Evolutionary conservation across 2,113 vertebrate species (phyloP).

Genomic region (Phalacrocorax carbo): DNA sequence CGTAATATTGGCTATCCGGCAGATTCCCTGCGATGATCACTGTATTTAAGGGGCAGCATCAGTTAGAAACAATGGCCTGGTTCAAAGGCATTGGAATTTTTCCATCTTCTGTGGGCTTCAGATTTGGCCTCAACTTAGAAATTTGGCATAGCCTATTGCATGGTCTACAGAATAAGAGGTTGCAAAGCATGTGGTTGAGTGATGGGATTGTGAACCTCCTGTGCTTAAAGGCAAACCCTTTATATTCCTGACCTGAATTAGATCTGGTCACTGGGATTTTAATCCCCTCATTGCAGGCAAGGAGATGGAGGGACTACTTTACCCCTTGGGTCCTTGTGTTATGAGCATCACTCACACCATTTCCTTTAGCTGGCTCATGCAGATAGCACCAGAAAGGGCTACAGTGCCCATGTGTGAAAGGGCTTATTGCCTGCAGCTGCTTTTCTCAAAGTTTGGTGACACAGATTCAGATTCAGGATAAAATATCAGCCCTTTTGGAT

Average conservation of each 20-base stretch:
- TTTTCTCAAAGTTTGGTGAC: not conserved
- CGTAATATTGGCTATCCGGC: not conserved
- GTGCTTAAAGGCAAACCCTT: not conserved
- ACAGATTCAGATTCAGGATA: not conserved
- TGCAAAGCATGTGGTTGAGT: not conserved
- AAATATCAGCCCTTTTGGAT: not conserved
- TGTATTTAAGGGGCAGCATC: not conserved
- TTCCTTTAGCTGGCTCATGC: not conserved
- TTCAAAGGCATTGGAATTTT: not conserved
- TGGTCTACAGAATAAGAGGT: not conserved
- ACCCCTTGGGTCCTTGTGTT: not conserved
- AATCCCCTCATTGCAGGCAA: not conserved
- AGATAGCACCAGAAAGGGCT: not conserved
- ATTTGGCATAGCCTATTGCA: not conserved
- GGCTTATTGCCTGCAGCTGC: not conserved
- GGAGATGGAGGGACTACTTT: not conserved
- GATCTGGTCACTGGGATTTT: not conserved
- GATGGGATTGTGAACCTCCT: not conserved
- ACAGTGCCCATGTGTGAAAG: not conserved
- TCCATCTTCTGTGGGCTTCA: not conserved
- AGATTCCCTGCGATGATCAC: not conserved
- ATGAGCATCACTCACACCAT: not conserved
- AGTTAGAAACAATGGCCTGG: not conserved
- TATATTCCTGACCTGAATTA: not conserved
- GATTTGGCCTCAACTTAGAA: not conserved